Conservation (phyloP, 2,113 vertebrate genomes). For the Camelus dromedarius region DNA sequence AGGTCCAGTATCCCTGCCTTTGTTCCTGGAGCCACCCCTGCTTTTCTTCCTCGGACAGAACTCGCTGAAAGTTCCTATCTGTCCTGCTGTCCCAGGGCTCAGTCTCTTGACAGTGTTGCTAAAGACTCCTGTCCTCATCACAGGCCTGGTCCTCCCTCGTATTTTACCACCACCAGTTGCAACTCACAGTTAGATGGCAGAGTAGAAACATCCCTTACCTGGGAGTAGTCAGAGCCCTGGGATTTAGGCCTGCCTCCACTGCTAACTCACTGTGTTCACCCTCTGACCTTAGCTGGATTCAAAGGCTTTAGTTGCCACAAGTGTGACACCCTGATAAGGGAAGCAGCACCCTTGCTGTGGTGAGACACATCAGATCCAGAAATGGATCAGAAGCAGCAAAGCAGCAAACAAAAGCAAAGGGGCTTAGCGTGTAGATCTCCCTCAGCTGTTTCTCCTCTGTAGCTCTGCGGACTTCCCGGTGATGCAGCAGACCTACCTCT, state of each 20-base stretch:
- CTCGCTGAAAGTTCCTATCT: neutral
- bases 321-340: neutral
- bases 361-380: neutral
- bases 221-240: neutral
- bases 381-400: neutral
- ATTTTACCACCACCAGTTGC: neutral
- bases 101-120: neutral
- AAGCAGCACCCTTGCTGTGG: neutral
- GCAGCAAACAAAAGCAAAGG: neutral
- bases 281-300: neutral
- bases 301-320: neutral
- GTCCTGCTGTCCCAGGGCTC: neutral
- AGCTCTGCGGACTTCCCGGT: neutral
- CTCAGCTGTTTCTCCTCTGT: neutral
- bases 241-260: neutral
- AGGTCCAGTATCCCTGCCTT: neutral
- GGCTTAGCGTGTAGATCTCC: neutral
- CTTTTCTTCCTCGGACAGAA: neutral
- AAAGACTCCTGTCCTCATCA: neutral
- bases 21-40: neutral
- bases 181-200: neutral
- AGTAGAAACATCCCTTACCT: neutral
- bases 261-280: neutral
- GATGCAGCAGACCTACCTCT: slow-evolving; percentile 46
- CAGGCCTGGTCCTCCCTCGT: neutral